Percentiles rank a stretch among this genome's conserved stretches.
These are phyloP conservation scores for Cotesia chilonis DNA, from an alignment of 1,140 invertebrate genomes.

Conservation along the genomic window DNA sequence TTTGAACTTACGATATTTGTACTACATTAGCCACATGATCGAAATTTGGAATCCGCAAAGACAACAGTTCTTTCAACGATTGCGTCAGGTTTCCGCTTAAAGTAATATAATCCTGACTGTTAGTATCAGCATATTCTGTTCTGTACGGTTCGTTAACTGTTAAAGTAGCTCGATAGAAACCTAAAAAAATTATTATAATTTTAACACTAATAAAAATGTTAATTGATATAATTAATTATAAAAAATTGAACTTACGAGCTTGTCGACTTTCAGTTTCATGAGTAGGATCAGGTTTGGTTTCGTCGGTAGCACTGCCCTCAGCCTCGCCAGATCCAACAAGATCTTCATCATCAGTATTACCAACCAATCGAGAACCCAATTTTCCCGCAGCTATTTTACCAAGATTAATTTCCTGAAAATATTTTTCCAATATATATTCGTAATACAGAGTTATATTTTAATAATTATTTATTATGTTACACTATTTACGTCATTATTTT, in stretches of 20 bases:
- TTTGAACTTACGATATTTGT: conserved; percentile 57
- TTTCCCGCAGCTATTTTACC: conserved; percentile 37
- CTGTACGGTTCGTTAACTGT: conserved; percentile 56
- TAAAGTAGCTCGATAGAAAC: conserved; percentile 55
- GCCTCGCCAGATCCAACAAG: conserved; percentile 51
- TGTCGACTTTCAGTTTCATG: conserved; percentile 9
- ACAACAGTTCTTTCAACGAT: conserved; percentile 51
- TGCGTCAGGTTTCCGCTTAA: conserved; percentile 53
- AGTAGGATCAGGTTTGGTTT: not conserved
- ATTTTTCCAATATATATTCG: not conserved
- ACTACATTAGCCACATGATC: conserved; percentile 53
- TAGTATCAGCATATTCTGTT: conserved; percentile 51
- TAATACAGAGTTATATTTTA: too few species aligned
- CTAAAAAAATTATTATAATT: conserved; percentile 43
- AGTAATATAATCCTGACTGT: conserved; percentile 51
- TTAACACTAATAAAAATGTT: not conserved
- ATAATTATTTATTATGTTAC: too few species aligned
- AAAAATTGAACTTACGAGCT: conserved; percentile 42
- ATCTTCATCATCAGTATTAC: conserved; percentile 54
- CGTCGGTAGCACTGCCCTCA: conserved; percentile 50
- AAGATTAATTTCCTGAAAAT: conserved; percentile 39
- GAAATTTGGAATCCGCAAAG: conserved; percentile 49
- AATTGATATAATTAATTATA: conserved; percentile 7
- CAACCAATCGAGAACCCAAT: conserved; percentile 30
- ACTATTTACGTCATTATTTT: conserved; percentile 27